Percentiles rank a stretch among this genome's conserved stretches.
Conservation (phyloP, 92 coral and sea anemone genomes). For the Epizoanthus rinbou region DNA sequence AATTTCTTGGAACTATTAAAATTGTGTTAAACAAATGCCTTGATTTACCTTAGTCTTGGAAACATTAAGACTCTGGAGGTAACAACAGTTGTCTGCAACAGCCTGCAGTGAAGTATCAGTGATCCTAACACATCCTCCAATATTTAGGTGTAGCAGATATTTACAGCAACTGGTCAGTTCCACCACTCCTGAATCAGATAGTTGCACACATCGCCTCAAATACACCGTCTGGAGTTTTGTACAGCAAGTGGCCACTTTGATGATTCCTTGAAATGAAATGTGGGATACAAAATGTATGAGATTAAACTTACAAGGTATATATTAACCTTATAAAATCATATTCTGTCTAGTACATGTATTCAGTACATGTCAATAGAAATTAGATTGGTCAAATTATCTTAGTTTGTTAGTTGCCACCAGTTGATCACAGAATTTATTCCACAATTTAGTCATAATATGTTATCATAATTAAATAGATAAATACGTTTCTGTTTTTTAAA, state of each 20-base stretch:
- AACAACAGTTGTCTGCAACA: conserved; percentile 68
- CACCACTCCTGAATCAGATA: conserved; percentile 74
- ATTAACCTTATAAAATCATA: too few relatives aligned
- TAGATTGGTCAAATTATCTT: too few relatives aligned
- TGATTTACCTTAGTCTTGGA: conserved; percentile 78
- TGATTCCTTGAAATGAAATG: conserved; percentile 62
- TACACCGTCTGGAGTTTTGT: conserved; percentile 74
- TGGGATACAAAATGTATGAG: not conserved
- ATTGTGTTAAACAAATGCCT: too few relatives aligned
- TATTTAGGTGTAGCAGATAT: conserved; percentile 69
- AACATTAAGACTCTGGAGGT: conserved; percentile 80
- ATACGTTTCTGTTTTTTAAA: too few relatives aligned
- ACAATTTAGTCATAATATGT: too few relatives aligned
- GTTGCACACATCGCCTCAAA: conserved; percentile 78
- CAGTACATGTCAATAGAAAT: too few relatives aligned
- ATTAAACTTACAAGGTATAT: not conserved
- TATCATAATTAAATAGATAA: too few relatives aligned
- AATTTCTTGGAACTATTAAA: too few relatives aligned
- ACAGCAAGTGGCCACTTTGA: conserved; percentile 64
- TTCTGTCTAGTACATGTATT: too few relatives aligned
- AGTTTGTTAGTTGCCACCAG: too few relatives aligned
- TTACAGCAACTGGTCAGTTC: conserved; percentile 76
- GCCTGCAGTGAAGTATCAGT: conserved; percentile 79
- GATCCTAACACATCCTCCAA: conserved; percentile 79
- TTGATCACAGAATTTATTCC: too few relatives aligned